Conservation (phyloP, 2,797 vertebrate genomes). For the Coregonus ussuriensis region DNA sequence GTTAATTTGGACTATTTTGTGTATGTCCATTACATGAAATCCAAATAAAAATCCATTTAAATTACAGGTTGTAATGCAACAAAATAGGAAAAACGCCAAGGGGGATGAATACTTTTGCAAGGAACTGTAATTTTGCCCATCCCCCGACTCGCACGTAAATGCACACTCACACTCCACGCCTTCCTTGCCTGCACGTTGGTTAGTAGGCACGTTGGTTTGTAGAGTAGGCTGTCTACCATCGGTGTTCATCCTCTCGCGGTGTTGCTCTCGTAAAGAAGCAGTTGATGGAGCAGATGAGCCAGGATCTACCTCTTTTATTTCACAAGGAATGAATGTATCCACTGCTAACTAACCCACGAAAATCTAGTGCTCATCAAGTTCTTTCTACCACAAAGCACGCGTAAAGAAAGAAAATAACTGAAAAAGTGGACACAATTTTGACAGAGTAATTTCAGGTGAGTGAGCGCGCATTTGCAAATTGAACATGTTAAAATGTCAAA, state of each 20-base stretch:
- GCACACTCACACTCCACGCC: conserved; percentile 17
- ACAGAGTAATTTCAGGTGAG: conserved; percentile 64
- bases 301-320: conserved; percentile 48
- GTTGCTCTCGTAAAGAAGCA: conserved; percentile 63
- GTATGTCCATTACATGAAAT: too few species aligned
- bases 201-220: conserved; percentile 26
- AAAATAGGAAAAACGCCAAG: too few species aligned
- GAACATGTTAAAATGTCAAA: neutral
- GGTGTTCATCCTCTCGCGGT: conserved; percentile 50
- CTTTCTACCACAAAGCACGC: neutral
- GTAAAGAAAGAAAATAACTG: neutral
- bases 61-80: too few species aligned
- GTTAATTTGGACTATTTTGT: too few species aligned
- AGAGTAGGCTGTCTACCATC: conserved; percentile 49
- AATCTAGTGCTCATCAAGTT: neutral
- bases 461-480: conserved; percentile 16
- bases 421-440: conserved; percentile 28
- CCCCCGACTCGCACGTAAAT: neutral
- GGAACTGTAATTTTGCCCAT: neutral
- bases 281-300: conserved; percentile 67
- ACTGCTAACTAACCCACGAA: conserved; percentile 4
- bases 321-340: conserved; percentile 33
- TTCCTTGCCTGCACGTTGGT: conserved; percentile 55
- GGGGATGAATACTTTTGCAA: too few species aligned
- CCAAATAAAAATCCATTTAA: too few species aligned